These are phyloP conservation scores for Passer domesticus DNA, from an alignment of 2,113 vertebrate genomes.

Conservation along the genomic window DNA sequence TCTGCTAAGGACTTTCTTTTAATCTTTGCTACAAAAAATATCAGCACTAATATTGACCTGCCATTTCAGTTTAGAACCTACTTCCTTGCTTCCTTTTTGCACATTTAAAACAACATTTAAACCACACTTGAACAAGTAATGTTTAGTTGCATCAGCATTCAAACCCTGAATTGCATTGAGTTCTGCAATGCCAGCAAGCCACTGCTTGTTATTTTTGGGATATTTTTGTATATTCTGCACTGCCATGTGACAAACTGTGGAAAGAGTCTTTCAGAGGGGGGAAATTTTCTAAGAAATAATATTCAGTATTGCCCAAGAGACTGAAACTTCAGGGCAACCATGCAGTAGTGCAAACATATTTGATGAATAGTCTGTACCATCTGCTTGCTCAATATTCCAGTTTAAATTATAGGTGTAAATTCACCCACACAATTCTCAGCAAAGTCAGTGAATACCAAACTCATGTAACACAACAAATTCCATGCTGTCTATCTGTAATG, in stretches of 20 bases:
- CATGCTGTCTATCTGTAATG: neutral
- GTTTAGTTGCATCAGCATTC: constrained; percentile 9
- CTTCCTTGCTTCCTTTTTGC: neutral
- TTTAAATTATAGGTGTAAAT: constrained; percentile 5
- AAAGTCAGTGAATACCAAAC: neutral
- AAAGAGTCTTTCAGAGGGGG: neutral
- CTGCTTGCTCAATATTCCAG: neutral
- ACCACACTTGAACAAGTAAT: neutral
- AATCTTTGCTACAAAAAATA: constrained; percentile 28
- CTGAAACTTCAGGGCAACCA: neutral
- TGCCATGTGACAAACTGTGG: neutral
- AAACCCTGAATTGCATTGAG: neutral
- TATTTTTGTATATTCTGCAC: neutral
- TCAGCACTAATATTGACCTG: neutral
- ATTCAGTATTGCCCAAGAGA: neutral
- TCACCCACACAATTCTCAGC: neutral
- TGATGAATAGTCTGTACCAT: neutral
- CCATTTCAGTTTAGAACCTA: neutral
- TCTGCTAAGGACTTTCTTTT: constrained; percentile 5
- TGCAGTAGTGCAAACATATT: neutral
- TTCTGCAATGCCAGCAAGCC: neutral
- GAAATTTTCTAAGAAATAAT: neutral
- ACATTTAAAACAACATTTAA: neutral
- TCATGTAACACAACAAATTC: neutral
- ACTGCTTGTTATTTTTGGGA: neutral